Conservation (phyloP, 2,888 invertebrate genomes). For the Ophion obscuratus region DNA sequence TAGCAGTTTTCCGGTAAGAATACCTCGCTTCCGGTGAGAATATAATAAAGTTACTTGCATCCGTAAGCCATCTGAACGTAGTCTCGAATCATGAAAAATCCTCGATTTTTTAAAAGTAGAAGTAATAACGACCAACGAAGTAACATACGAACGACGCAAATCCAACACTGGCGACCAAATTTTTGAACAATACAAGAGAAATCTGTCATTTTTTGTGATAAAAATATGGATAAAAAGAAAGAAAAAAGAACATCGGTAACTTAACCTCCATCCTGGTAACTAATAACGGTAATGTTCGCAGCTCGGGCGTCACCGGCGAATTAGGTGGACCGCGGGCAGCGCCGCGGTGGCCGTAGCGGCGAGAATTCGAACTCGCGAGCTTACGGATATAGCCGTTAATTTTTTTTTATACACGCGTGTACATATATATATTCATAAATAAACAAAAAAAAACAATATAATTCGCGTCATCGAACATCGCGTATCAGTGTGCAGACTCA, state of each 20-base stretch:
- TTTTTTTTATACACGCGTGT: not conserved
- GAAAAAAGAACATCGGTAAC: not conserved
- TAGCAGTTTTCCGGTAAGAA: too few relatives aligned
- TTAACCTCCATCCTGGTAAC: not conserved
- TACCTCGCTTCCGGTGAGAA: too few relatives aligned
- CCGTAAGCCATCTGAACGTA: too few relatives aligned
- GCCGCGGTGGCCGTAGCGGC: not conserved
- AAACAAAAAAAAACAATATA: not conserved
- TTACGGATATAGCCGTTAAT: not conserved
- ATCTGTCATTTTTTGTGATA: too few relatives aligned
- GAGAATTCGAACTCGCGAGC: not conserved
- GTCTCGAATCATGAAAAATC: too few relatives aligned
- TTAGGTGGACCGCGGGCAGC: not conserved
- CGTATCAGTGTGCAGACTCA: not conserved
- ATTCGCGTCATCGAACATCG: not conserved
- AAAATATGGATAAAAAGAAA: too few relatives aligned
- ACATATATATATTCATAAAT: not conserved
- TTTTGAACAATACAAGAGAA: too few relatives aligned
- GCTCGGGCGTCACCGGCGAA: not conserved
- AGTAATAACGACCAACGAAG: too few relatives aligned
- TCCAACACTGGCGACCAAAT: too few relatives aligned
- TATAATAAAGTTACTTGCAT: too few relatives aligned
- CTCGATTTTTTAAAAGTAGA: too few relatives aligned
- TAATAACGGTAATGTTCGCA: not conserved
- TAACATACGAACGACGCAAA: too few relatives aligned